Evolutionary conservation across 2,888 invertebrate genomes (phyloP), one percentile per base, ranked within the genome.

Genomic region (Dryobotodes eremita): DNA sequence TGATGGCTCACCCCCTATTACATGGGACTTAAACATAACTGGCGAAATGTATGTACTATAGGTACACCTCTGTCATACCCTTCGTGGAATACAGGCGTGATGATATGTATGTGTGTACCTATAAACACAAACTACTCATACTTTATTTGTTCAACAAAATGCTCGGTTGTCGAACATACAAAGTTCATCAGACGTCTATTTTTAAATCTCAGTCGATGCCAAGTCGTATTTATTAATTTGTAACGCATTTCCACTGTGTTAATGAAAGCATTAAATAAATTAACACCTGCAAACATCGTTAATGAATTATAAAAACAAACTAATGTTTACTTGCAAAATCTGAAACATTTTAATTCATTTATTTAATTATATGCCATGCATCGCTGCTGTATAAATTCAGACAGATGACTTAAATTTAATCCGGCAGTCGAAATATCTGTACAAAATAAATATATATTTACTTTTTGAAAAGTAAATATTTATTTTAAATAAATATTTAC

Each of bases 181-280:
- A 85, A 82, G 83, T 77, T 85, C 81, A 78, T 53, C 61, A 76
- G 66, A 77, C 66, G 59, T 75, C 74, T 89, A 89, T 89, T 84
- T 83, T 80, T 79, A 79, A 72, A 75, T 61, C 71, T 23, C 64
- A 55, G 66, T 26, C 79, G 86, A 85, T 91, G 92, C 91, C 92
- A 92, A 92, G 87, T 86, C 81, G 74, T 82, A 84, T 88, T 85
- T 86, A 88, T 90, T 90, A 85, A 87, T 84, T 81, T 79, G 86
- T 86, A 86, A 80, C 75, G 72, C 77, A 88, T 88, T 79, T 72
- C 68, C 46, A 82, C 23, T 68, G 64, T 62, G 75, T 71, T 87
- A 87, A 82, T 86, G 76, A 75, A 85, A 80, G 69, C 73, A 83
- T 82, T 83, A 78, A 85, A 88, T 84, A 76, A 66, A 81, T 77